Evolutionary conservation across 2,888 invertebrate genomes (phyloP).

Genomic region (Eupithecia subfuscata): DNA sequence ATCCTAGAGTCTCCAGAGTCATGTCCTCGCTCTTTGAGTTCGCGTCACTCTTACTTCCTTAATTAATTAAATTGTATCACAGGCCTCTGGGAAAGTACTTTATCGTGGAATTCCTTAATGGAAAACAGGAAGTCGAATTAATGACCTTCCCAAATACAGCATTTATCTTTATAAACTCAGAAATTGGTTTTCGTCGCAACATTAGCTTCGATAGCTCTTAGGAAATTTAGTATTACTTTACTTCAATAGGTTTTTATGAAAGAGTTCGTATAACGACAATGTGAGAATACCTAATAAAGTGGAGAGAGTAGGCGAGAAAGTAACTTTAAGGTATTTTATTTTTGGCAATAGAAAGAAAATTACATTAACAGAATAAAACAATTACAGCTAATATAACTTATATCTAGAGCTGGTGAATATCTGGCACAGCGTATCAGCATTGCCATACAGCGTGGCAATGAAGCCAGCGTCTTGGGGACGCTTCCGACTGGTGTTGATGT

Average conservation of each 20-base stretch:
- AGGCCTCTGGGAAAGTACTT: not conserved
- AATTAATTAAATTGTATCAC: constrained; percentile 5
- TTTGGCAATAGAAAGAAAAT: too few relatives aligned
- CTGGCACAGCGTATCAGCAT: too few relatives aligned
- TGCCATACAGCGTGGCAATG: too few relatives aligned
- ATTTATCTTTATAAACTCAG: constrained; percentile 25
- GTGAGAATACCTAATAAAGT: not conserved
- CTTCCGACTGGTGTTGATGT: too few relatives aligned
- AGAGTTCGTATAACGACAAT: not conserved
- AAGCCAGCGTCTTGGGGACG: too few relatives aligned
- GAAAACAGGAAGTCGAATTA: constrained; percentile 18
- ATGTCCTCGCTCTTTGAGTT: not conserved
- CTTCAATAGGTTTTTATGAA: not conserved
- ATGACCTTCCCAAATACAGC: constrained; percentile 12
- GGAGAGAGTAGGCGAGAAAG: too few relatives aligned
- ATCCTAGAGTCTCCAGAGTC: not conserved
- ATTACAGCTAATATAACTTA: too few relatives aligned
- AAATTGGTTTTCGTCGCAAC: constrained; percentile 19
- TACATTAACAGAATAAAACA: too few relatives aligned
- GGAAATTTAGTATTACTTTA: not conserved
- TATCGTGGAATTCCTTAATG: constrained; percentile 8
- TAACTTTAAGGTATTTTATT: too few relatives aligned
- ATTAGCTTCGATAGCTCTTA: constrained; percentile 13
- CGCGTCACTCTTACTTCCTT: not conserved
- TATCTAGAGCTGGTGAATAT: too few relatives aligned